Conservation (phyloP, 2,113 vertebrate species). For the Anolis carolinensis region DNA sequence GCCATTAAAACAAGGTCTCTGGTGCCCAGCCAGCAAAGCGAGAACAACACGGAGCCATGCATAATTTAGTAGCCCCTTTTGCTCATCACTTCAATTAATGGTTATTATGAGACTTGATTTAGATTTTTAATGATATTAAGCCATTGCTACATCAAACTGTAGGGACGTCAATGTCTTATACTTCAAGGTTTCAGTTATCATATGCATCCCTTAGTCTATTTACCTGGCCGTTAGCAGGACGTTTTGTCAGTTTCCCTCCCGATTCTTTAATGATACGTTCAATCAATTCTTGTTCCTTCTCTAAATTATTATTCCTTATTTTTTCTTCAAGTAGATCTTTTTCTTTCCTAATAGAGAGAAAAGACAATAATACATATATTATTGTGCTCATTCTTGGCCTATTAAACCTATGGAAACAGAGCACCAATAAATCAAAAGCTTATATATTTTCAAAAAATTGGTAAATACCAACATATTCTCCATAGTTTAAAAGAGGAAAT, state of each 20-base stretch:
- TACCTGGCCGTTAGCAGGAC: conserved; percentile 87
- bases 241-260: conserved; percentile 89
- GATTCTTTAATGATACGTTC: conserved; percentile 90
- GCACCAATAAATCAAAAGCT: neutral
- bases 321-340: conserved; percentile 86
- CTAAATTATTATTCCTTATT: conserved; percentile 74
- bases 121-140: neutral
- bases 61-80: neutral
- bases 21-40: neutral
- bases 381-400: neutral
- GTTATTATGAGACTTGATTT: neutral
- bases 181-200: neutral
- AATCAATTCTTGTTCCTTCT: conserved; percentile 91
- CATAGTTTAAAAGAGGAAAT: neutral
- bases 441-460: neutral
- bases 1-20: conserved; percentile 13
- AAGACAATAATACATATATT: no score
- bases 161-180: neutral
- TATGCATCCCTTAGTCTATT: neutral
- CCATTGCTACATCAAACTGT: neutral
- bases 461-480: neutral
- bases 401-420: neutral
- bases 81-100: conserved; percentile 4
- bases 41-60: neutral
- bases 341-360: conserved; percentile 82